Percentiles rank a stretch among this genome's conserved stretches.
These are phyloP conservation scores for Polydrusus cervinus DNA, from an alignment of 2,888 invertebrate genomes.

Conservation along the genomic window DNA sequence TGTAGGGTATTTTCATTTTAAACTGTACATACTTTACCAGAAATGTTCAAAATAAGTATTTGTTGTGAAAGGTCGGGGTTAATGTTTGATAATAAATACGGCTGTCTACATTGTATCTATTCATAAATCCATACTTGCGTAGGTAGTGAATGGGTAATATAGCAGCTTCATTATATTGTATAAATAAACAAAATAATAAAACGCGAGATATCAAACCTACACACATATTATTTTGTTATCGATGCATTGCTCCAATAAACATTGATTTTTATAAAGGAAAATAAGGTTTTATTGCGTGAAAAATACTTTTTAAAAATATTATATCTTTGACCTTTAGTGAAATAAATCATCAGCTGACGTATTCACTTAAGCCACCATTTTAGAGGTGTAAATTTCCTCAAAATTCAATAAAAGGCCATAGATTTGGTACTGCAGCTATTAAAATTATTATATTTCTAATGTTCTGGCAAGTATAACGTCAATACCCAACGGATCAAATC, in stretches of 20 bases:
- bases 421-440: no score
- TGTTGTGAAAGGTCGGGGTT: constrained; percentile 15
- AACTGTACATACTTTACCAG: no score
- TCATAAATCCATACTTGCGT: constrained; percentile 1
- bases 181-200: constrained; percentile 19
- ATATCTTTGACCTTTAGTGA: no score
- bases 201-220: constrained; percentile 5
- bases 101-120: background rate
- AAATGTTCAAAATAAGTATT: background rate
- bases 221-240: background rate
- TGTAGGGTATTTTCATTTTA: no score
- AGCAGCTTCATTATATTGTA: background rate
- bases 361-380: no score
- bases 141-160: constrained; percentile 8
- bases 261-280: background rate
- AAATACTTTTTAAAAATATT: no score
- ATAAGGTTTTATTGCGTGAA: background rate
- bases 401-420: no score
- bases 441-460: no score
- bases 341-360: no score
- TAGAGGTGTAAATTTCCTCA: no score
- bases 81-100: constrained; percentile 23
- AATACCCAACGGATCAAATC: no score
- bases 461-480: no score
- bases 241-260: background rate